phyloP scores from a whole-genome alignment of 2,797 vertebrate species.

The Liasis olivaceus region DNA sequence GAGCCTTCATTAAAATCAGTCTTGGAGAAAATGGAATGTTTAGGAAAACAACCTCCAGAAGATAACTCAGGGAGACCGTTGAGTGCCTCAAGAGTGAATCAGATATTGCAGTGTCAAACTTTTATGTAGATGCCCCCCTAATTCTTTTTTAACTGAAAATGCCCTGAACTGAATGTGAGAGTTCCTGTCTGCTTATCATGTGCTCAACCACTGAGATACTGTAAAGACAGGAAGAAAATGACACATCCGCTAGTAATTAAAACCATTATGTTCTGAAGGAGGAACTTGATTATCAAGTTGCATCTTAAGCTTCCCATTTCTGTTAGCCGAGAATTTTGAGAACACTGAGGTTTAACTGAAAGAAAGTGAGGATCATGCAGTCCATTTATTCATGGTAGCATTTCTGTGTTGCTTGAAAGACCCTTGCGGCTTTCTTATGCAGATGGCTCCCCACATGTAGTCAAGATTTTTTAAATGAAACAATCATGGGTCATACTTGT shows the following conservation, averaged over 20 bases:
- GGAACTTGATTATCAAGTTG: background rate
- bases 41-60: background rate
- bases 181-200: background rate
- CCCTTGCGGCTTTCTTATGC: background rate
- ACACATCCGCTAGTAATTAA: background rate
- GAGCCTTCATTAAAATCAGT: background rate
- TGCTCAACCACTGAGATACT: background rate
- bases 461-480: background rate
- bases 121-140: background rate
- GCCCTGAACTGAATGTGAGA: background rate
- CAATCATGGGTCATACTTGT: background rate
- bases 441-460: background rate
- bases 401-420: background rate
- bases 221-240: background rate
- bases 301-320: background rate
- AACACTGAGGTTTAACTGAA: background rate
- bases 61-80: background rate
- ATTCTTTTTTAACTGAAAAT: background rate
- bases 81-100: background rate
- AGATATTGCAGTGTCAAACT: background rate
- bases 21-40: background rate
- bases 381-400: background rate
- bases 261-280: background rate
- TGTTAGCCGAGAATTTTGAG: background rate
- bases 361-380: background rate